phyloP scores from a whole-genome alignment of 2,113 vertebrate genomes.

The Redunca redunca region DNA sequence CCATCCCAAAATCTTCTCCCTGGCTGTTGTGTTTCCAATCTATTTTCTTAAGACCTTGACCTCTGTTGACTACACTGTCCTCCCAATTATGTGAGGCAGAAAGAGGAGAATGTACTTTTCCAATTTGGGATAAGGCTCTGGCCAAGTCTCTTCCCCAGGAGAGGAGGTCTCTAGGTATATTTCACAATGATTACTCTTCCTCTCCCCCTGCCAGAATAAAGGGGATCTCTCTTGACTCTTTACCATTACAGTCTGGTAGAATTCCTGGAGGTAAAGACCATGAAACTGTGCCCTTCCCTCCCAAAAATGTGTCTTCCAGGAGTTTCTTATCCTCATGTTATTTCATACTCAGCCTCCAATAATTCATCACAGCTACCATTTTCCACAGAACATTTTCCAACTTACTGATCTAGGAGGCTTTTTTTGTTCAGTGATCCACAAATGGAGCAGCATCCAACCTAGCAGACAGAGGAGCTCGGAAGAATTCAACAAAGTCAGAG shows the following conservation, averaged over 20 bases:
- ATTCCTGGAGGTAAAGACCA: not conserved
- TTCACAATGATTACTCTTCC: not conserved
- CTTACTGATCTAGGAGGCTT: not conserved
- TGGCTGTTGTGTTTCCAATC: not conserved
- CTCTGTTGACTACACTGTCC: not conserved
- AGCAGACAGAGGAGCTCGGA: not conserved
- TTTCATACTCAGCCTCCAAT: not conserved
- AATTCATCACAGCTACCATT: not conserved
- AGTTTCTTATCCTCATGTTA: not conserved
- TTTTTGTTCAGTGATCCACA: not conserved
- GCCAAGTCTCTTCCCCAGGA: not conserved
- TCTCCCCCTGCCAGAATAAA: not conserved
- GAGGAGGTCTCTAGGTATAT: not conserved
- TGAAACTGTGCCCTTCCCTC: not conserved
- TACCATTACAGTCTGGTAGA: not conserved
- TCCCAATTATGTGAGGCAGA: not conserved
- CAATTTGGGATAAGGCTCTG: not conserved
- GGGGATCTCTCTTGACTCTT: not conserved
- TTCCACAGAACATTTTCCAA: not conserved
- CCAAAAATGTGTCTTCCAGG: not conserved
- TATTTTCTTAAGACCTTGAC: not conserved
- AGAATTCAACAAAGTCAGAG: not conserved
- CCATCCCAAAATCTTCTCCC: fast-evolving
- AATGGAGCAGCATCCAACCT: not conserved
- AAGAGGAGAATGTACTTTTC: not conserved